phyloP scores from a whole-genome alignment of 2,113 vertebrate species.

The Antennarius striatus region DNA sequence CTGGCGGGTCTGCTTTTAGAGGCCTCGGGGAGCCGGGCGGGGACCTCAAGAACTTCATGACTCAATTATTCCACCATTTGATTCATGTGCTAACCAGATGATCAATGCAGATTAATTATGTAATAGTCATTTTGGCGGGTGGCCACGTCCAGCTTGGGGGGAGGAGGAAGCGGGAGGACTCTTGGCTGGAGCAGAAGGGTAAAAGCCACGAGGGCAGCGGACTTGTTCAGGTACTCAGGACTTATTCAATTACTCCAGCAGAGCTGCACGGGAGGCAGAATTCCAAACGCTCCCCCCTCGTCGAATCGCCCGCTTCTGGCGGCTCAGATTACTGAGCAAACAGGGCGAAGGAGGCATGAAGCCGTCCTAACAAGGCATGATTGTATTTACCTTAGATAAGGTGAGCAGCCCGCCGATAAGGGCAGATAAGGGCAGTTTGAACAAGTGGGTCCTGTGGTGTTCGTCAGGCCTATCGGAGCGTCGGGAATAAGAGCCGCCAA shows the following conservation, averaged over 20 bases:
- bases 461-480: conserved; percentile 5
- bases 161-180: conserved; percentile 25
- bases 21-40: background rate
- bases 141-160: conserved; percentile 83
- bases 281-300: conserved; percentile 54
- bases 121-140: conserved; percentile 87
- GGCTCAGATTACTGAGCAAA: conserved; percentile 81
- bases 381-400: conserved; percentile 97
- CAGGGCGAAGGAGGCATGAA: conserved; percentile 81
- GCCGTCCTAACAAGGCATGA: conserved; percentile 88
- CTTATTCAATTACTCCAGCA: conserved; percentile 77
- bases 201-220: conserved; percentile 28
- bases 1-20: background rate
- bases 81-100: conserved; percentile 88
- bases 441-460: conserved; percentile 65
- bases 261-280: conserved; percentile 67
- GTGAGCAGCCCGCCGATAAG: conserved; percentile 85
- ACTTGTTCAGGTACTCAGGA: conserved; percentile 72
- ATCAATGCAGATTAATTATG: conserved; percentile 92
- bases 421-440: conserved; percentile 73
- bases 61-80: conserved; percentile 87
- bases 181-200: conserved; percentile 24
- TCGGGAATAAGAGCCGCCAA: conserved; percentile 14
- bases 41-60: conserved; percentile 78
- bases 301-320: conserved; percentile 60